A percentile compares a stretch with the other conserved stretches of the same genome.
These are phyloP conservation scores for Hydrotaea cyrtoneurina DNA, from an alignment of 2,888 invertebrate species.

Conservation along the genomic window DNA sequence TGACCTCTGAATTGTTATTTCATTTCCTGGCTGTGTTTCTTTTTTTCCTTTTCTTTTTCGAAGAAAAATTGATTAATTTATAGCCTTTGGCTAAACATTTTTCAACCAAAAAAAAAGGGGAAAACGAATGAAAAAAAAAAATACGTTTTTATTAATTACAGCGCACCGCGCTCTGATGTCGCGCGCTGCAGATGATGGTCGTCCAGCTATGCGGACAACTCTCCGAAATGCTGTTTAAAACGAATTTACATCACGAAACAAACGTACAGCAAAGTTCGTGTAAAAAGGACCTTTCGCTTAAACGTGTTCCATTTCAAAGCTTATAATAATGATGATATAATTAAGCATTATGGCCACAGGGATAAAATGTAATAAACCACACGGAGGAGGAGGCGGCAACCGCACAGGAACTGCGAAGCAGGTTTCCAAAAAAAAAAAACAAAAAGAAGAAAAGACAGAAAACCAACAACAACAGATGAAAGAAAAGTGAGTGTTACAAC, in stretches of 20 bases:
- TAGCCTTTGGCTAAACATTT: conserved; percentile 49
- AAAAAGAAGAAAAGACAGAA: conserved; percentile 22
- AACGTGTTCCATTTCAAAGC: conserved; percentile 65
- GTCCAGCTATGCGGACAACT: not conserved
- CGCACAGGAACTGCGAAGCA: too few species aligned
- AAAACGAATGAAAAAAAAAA: not conserved
- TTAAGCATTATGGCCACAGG: conserved; percentile 65
- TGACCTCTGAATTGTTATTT: not conserved
- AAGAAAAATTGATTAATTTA: not conserved
- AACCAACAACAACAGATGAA: not conserved
- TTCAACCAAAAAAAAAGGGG: not conserved
- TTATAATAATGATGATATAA: conserved; percentile 66
- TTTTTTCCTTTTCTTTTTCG: not conserved
- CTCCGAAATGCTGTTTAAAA: not conserved
- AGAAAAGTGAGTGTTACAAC: not conserved
- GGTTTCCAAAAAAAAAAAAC: conserved; percentile 23
- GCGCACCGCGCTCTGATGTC: not conserved
- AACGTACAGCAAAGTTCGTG: not conserved
- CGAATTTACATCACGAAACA: conserved; percentile 8
- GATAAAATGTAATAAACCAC: conserved; percentile 60
- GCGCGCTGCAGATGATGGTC: not conserved
- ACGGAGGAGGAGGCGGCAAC: not conserved
- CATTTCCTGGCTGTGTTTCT: not conserved
- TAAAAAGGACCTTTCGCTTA: conserved; percentile 29
- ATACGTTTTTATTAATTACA: conserved; percentile 24